These are phyloP conservation scores for Poecilia gillii DNA, from an alignment of 2,797 vertebrate species.

Conservation along the genomic window DNA sequence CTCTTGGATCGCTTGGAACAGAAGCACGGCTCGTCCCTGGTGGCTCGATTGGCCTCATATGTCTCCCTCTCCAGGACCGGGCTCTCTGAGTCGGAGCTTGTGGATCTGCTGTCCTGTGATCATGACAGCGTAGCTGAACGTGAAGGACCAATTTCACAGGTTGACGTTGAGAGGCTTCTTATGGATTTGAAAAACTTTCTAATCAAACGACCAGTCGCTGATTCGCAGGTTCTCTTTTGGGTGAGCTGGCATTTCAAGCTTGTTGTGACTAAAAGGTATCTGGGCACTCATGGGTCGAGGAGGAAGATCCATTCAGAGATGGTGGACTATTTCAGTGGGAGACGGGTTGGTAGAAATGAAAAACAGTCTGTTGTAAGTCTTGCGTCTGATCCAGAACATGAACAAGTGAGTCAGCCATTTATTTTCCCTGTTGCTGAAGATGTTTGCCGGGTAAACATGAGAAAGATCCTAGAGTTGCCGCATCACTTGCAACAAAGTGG, in stretches of 20 bases:
- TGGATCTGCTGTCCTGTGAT: conserved; percentile 77
- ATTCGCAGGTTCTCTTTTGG: conserved; percentile 78
- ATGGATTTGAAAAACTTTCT: conserved; percentile 79
- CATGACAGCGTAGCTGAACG: conserved; percentile 48
- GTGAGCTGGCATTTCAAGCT: conserved; percentile 80
- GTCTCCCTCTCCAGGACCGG: conserved; percentile 78
- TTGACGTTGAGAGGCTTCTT: conserved; percentile 76
- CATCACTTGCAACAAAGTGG: conserved; percentile 78
- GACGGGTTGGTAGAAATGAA: conserved; percentile 58
- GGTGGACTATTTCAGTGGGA: conserved; percentile 78
- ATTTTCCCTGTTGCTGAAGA: conserved; percentile 48
- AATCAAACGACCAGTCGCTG: conserved; percentile 53
- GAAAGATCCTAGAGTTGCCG: conserved; percentile 77
- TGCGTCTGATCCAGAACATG: conserved; percentile 14
- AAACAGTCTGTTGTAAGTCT: conserved; percentile 50
- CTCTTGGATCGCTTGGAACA: conserved; percentile 78
- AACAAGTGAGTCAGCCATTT: conserved; percentile 72
- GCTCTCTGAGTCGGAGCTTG: conserved; percentile 79
- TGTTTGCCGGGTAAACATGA: conserved; percentile 58
- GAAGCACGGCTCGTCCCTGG: conserved; percentile 74
- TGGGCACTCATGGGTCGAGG: conserved; percentile 48
- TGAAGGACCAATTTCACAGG: conserved; percentile 52
- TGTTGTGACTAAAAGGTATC: conserved; percentile 73
- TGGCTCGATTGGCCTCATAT: conserved; percentile 71
- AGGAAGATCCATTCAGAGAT: conserved; percentile 70